A percentile compares a stretch with the other conserved stretches of the same genome.
These are phyloP conservation scores for Parambassis ranga DNA, from an alignment of 2,797 vertebrate species.

Conservation along the genomic window DNA sequence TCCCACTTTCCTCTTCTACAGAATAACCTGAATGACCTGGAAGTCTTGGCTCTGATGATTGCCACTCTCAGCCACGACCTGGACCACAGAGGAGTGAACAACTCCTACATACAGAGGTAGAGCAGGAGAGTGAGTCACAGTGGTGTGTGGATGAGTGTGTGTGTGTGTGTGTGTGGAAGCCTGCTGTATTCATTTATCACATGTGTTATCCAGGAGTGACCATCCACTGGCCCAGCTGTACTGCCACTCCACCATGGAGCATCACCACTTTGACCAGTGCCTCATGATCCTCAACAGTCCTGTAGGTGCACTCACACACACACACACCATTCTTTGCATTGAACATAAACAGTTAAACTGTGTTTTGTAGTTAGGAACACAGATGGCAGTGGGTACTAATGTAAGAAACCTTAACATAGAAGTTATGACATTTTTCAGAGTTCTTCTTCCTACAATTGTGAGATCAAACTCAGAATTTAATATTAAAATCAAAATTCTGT, in stretches of 20 bases:
- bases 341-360: no score
- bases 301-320: constrained; percentile 75
- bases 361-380: no score
- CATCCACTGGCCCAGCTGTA: constrained; percentile 97
- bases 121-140: neutral
- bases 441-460: no score
- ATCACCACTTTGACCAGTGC: constrained; percentile 98
- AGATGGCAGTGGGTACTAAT: no score
- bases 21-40: constrained; percentile 88
- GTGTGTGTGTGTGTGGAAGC: neutral
- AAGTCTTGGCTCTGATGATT: constrained; percentile 92
- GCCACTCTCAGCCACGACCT: constrained; percentile 94
- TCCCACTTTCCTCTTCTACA: no score
- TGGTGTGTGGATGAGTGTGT: neutral
- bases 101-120: constrained; percentile 96
- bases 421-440: no score
- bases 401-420: no score
- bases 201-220: constrained; percentile 84
- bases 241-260: constrained; percentile 98
- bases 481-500: no score
- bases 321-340: neutral
- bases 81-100: constrained; percentile 98
- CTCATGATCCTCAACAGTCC: constrained; percentile 98
- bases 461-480: no score
- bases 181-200: neutral